phyloP scores from a whole-genome alignment of 2,113 vertebrate species.

The Protobothrops flavoviridis region DNA sequence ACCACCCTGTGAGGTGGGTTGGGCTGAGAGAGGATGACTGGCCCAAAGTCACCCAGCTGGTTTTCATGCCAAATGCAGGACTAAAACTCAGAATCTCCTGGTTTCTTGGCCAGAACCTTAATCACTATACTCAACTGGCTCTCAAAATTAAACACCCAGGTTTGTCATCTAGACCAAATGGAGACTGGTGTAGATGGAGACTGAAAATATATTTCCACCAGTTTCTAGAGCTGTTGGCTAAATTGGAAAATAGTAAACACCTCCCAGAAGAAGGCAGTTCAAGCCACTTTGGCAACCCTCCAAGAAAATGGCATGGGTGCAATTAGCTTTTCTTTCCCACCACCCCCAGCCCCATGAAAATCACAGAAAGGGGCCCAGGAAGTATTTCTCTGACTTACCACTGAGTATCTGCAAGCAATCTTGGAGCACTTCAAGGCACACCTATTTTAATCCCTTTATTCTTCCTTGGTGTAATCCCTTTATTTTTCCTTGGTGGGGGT shows the following conservation, averaged over 20 bases:
- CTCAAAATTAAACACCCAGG: too few species aligned
- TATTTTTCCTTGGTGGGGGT: neutral
- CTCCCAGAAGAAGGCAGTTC: neutral
- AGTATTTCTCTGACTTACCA: neutral
- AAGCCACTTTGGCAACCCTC: neutral
- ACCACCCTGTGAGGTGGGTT: too few species aligned
- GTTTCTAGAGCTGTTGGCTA: neutral
- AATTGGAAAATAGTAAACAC: neutral
- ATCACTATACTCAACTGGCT: too few species aligned
- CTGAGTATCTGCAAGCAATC: neutral
- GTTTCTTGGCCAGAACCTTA: too few species aligned
- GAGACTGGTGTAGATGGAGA: too few species aligned
- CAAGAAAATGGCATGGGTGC: neutral
- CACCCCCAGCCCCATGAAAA: neutral
- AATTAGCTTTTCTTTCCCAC: neutral
- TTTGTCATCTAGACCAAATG: too few species aligned
- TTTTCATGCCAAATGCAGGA: too few species aligned
- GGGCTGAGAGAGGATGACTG: too few species aligned
- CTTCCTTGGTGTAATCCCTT: neutral
- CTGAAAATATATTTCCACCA: too few species aligned
- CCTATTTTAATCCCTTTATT: neutral
- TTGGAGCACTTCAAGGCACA: neutral
- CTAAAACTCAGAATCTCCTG: too few species aligned
- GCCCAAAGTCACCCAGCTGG: too few species aligned
- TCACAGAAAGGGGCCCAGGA: neutral